Evolutionary conservation across 2,113 vertebrate species (phyloP), one percentile per base, ranked within the genome.

Genomic region (Tychaedon coryphoeus): DNA sequence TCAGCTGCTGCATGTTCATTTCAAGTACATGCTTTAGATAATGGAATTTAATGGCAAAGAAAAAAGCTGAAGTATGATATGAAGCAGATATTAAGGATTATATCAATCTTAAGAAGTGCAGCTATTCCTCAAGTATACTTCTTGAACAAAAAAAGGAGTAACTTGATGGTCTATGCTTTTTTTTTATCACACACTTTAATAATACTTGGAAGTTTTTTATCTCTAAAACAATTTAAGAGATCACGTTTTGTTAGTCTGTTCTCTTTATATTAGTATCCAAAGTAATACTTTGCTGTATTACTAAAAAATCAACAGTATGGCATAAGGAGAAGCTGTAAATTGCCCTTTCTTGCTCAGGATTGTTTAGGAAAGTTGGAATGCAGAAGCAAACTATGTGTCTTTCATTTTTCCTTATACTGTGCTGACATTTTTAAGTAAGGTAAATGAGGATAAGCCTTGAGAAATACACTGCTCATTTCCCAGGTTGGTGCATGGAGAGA

Each of bases 401-500:
- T 83, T 31, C 6, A 12, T 82, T 89, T 85, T 93, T 53, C n/a
- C 13, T 82, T 6, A 19, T 34, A 36, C 23, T 66, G 4, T 53
- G 38, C 14, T 66, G 23, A 54, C 25, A 29, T 42, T 76, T 92
- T 76, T 28, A 56, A 81, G 12, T 56, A 31, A 47, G 19, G 6
- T 70, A 43, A 25, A 34, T 64, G 19, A 64, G 43, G 7, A 50
- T 36, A 77, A 36, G 16, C 36, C 43, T 73, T 71, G 20, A 42
- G 8, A 10, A 58, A 65, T 26, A 61, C 50, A 31, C 14, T 73
- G 5, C 8, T 36, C 29, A 19, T 61, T 84, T 71, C 53, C 65
- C 0, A 1, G 25, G 3, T 25, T 64, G 8, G 4, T 73, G 3
- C 11, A 20, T 80, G 25, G 14, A 31, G 23, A 65, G n/a, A 43